phyloP scores from a whole-genome alignment of 64 coral and sea anemone species.

The Acropora tenuis region DNA sequence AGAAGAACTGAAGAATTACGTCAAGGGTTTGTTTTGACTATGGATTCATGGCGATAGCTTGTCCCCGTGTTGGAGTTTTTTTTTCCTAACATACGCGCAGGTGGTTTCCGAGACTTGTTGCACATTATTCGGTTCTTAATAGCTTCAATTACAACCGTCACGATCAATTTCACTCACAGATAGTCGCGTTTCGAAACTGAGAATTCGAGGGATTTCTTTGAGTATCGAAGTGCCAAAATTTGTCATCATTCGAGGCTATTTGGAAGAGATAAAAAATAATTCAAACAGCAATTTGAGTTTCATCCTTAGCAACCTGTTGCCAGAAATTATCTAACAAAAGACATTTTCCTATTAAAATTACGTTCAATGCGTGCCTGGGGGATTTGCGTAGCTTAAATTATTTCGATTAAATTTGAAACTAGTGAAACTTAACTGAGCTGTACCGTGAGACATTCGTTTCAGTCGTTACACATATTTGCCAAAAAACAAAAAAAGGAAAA shows the following conservation, averaged over 20 bases:
- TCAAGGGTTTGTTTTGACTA: neutral
- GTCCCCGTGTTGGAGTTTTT: neutral
- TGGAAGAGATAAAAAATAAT: neutral
- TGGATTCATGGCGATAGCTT: neutral
- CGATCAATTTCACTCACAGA: neutral
- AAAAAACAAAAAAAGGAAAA: too few species aligned
- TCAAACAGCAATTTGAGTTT: neutral
- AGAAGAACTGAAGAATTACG: neutral
- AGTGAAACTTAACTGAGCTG: neutral
- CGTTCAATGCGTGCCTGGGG: neutral
- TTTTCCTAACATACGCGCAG: neutral
- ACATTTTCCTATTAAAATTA: constrained; percentile 17
- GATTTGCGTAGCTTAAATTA: neutral
- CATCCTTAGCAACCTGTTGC: constrained; percentile 6
- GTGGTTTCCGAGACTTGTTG: neutral
- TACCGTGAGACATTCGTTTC: neutral
- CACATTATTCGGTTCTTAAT: neutral
- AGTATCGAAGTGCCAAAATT: neutral
- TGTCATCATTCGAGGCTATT: too few species aligned
- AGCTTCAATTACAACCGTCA: neutral
- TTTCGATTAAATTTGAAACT: neutral
- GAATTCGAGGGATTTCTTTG: neutral
- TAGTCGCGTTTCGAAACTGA: neutral
- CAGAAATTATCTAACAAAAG: constrained; percentile 3
- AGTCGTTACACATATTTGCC: too few species aligned